phyloP scores from a whole-genome alignment of 2,113 vertebrate genomes.

The Uropsilus gracilis region DNA sequence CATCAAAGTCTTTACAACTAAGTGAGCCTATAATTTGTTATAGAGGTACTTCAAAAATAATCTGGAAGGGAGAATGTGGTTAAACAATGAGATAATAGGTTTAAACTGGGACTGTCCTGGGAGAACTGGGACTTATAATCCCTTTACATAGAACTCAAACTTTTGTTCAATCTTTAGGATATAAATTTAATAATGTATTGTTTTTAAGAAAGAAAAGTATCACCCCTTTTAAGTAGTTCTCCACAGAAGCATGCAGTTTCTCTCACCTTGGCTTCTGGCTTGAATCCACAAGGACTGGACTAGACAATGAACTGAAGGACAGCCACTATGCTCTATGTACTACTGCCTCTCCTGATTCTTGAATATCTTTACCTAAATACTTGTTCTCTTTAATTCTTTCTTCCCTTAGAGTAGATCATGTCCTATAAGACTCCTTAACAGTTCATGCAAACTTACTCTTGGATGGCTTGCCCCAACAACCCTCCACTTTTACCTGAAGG shows the following conservation, averaged over 20 bases:
- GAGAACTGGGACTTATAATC: not conserved
- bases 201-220: not conserved
- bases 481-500: not conserved
- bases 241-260: not conserved
- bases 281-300: not conserved
- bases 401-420: not conserved
- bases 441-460: not conserved
- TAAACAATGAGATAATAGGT: not conserved
- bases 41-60: not conserved
- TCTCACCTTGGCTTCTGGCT: not conserved
- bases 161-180: too few species aligned
- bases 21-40: not conserved
- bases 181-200: not conserved
- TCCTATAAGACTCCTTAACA: not conserved
- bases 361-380: not conserved
- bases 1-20: not conserved
- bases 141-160: not conserved
- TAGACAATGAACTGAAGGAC: not conserved
- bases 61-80: not conserved
- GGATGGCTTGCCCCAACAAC: not conserved
- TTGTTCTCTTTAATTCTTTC: not conserved
- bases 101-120: not conserved
- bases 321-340: not conserved
- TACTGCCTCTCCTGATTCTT: not conserved
- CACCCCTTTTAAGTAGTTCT: not conserved